Conservation (phyloP, 30 jellyfish, hydroid and myxozoan genomes). For the Aurelia sp. region DNA sequence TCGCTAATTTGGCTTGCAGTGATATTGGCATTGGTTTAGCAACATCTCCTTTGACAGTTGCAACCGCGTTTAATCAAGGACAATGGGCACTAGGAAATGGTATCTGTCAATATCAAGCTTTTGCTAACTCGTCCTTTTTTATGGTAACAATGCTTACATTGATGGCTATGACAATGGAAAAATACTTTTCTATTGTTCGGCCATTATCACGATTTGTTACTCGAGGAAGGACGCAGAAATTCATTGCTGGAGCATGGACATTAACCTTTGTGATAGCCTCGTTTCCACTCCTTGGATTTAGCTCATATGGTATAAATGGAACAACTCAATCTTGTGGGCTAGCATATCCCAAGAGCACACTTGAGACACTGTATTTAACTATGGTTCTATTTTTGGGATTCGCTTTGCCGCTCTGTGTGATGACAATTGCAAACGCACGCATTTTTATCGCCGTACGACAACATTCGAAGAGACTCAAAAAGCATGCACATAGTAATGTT, state of each 20-base stretch:
- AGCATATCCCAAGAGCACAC: constrained; percentile 56
- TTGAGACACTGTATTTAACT: constrained; percentile 27
- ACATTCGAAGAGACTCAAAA: constrained; percentile 35
- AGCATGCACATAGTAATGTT: constrained; percentile 27
- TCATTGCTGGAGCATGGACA: constrained; percentile 42
- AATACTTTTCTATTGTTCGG: constrained; percentile 65
- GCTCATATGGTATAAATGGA: constrained; percentile 35
- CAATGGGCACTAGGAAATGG: constrained; percentile 60
- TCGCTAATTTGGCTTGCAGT: constrained; percentile 53
- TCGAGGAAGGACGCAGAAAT: constrained; percentile 12
- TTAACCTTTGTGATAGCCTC: constrained; percentile 18
- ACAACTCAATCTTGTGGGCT: constrained; percentile 74
- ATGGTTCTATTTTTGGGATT: constrained; percentile 24
- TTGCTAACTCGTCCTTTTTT: constrained; percentile 42
- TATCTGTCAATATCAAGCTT: constrained; percentile 59
- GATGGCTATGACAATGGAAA: constrained; percentile 70
- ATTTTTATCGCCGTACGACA: constrained; percentile 40
- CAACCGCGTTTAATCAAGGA: constrained; percentile 34
- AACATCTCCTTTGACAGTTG: constrained; percentile 59
- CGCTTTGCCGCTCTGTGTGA: constrained; percentile 50
- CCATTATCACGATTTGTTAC: constrained; percentile 70
- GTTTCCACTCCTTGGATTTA: constrained; percentile 67
- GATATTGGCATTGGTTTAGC: constrained; percentile 50
- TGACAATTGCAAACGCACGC: constrained; percentile 46
- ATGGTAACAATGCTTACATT: constrained; percentile 51